phyloP scores from a whole-genome alignment of 2,797 vertebrate species.

The Premnoplex brunnescens region DNA sequence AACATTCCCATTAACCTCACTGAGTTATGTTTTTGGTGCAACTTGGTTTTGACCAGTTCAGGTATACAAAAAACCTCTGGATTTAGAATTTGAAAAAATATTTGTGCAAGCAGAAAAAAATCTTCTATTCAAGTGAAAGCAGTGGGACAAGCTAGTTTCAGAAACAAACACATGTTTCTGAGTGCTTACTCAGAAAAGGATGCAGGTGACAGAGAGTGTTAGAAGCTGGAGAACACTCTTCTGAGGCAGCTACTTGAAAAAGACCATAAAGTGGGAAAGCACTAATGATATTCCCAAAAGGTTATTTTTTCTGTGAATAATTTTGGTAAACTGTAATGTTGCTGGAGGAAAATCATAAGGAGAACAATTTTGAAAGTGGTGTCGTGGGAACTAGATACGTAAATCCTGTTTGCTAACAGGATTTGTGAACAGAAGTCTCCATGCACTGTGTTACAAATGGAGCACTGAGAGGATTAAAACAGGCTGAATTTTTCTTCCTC shows the following conservation, averaged over 20 bases:
- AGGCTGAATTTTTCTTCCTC: neutral
- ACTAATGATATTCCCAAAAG: neutral
- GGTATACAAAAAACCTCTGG: neutral
- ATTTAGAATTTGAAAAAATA: neutral
- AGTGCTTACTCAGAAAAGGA: neutral
- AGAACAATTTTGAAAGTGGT: constrained; percentile 8
- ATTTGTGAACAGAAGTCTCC: neutral
- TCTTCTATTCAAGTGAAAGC: neutral
- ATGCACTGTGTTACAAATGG: neutral
- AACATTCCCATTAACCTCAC: neutral
- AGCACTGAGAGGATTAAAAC: neutral
- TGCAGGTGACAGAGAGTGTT: neutral
- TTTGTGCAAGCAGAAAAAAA: neutral
- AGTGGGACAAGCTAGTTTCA: neutral
- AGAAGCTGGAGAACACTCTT: neutral
- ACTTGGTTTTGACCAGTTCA: neutral
- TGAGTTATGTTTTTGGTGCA: neutral
- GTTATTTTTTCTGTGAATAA: neutral
- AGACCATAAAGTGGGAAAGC: neutral
- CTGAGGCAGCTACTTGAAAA: neutral
- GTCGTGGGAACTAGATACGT: neutral
- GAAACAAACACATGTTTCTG: neutral
- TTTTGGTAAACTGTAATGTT: constrained; percentile 13
- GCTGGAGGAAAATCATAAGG: neutral
- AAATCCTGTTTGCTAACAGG: constrained; percentile 22